phyloP scores from a whole-genome alignment of 2,797 vertebrate species.

The Enteromius fasciolatus region DNA sequence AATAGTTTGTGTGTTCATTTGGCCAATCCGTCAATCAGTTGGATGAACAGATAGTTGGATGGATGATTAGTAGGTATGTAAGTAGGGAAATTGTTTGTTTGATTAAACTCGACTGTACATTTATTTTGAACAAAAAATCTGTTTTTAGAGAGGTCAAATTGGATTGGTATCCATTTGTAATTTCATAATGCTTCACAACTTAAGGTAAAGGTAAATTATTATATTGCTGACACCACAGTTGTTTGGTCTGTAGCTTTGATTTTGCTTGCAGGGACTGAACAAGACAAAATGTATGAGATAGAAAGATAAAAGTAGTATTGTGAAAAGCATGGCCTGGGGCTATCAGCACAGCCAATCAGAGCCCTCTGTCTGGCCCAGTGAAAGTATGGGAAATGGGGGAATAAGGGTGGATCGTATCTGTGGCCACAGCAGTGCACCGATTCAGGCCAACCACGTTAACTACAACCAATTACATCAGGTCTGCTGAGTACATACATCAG shows the following conservation, averaged over 20 bases:
- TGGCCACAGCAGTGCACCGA: conserved; percentile 6
- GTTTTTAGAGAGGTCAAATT: not conserved
- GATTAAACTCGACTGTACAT: not conserved
- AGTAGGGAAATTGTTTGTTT: not conserved
- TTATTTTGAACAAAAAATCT: not conserved
- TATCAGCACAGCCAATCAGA: conserved; percentile 54
- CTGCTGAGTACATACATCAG: not conserved
- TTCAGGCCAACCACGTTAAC: conserved; percentile 10
- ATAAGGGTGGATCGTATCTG: conserved; percentile 55
- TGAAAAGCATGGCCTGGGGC: conserved; percentile 21
- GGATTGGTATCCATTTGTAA: not conserved
- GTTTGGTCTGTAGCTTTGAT: conserved; percentile 34
- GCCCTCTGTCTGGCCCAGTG: conserved; percentile 38
- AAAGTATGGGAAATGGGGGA: conserved; percentile 58
- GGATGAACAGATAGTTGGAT: not conserved
- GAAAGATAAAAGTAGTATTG: conserved; percentile 46
- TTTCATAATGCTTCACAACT: not conserved
- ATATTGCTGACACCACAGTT: conserved; percentile 22
- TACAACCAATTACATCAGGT: conserved; percentile 20
- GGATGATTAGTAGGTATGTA: not conserved
- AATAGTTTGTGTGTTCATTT: not conserved
- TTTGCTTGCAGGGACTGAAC: conserved; percentile 31
- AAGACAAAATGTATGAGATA: conserved; percentile 31
- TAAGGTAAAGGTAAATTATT: not conserved
- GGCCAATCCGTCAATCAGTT: not conserved